Base-by-base conservation (phyloP, 1,140 invertebrate genomes). In the Cepaea nemoralis region DNA sequence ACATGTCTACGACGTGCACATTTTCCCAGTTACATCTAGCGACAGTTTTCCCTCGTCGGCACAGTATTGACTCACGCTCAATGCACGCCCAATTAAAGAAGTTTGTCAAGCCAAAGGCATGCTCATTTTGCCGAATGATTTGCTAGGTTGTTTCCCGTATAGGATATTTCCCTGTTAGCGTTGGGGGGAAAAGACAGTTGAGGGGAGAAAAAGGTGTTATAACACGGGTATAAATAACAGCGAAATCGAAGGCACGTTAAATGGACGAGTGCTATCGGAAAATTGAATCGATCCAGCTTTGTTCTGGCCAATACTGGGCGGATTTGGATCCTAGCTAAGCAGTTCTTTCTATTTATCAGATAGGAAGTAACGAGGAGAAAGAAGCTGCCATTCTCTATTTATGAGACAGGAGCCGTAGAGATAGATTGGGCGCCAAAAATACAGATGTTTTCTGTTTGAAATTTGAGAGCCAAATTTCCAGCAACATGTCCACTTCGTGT, bases 211-310 rank as follows among this genome's bases (percentile, higher is more conserved):
- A 63, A 63, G n/a, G 59, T 63, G 59, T 63, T 63, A 63, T n/a
- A 19, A 63, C 33, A 63, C 27, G 59, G 33, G 0, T 31, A 19
- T 31, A 63, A 63, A 63, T 31, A 63, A 5, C n/a, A 3, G 3
- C 10, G 22, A 31, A 63, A 63, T 63, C 59, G 59, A 63, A 31
- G n/a, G 59, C 27, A 31, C n/a, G 27, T 63, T 63, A 31, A 63
- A 63, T 63, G 59, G 2, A 63, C 27, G n/a, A 27, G 5, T 63
- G 59, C 59, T 31, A 63, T 63, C 59, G 59, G 27, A 63, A 63
- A 63, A 63, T 63, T 63, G 59, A 63, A 63, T 63, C 59, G n/a
- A 63, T 10, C 6, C n/a, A 63, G n/a, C 59, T 63, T 63, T 63
- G 59, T 63, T 63, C 59, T 31, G 59, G 27, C 22, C 50, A 55